These are phyloP conservation scores for Caenorhabditis briggsae DNA, from an alignment of 1,140 invertebrate species.

Conservation along the genomic window DNA sequence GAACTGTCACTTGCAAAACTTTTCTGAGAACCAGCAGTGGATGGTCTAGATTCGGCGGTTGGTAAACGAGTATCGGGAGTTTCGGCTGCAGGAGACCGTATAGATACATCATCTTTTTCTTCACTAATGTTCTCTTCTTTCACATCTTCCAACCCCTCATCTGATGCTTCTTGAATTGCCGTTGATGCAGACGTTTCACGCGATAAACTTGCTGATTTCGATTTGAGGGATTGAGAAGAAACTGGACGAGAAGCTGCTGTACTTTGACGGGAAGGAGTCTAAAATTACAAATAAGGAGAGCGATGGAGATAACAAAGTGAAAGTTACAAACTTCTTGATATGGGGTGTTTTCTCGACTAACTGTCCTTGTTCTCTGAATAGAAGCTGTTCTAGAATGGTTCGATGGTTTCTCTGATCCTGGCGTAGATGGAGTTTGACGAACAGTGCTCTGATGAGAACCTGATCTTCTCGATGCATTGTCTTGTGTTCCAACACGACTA, in stretches of 20 bases:
- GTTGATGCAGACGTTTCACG: background rate
- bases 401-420: background rate
- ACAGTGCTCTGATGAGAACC: background rate
- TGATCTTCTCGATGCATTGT: background rate
- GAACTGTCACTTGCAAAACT: conserved; percentile 25
- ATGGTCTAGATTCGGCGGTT: background rate
- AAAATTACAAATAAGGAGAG: background rate
- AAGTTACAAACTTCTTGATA: background rate
- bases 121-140: background rate
- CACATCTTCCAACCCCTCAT: background rate
- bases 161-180: conserved; percentile 11
- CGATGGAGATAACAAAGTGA: too few species aligned
- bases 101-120: background rate
- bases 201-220: background rate
- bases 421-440: background rate
- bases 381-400: background rate
- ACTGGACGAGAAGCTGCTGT: background rate
- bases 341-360: conserved; percentile 3
- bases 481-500: background rate
- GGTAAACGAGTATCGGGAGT: conserved; percentile 6
- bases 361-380: background rate
- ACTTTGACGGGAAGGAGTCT: conserved; percentile 19
- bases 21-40: background rate
- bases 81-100: background rate
- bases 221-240: background rate